Conservation (phyloP, 1,140 invertebrate species). For the Conus ventricosus region DNA sequence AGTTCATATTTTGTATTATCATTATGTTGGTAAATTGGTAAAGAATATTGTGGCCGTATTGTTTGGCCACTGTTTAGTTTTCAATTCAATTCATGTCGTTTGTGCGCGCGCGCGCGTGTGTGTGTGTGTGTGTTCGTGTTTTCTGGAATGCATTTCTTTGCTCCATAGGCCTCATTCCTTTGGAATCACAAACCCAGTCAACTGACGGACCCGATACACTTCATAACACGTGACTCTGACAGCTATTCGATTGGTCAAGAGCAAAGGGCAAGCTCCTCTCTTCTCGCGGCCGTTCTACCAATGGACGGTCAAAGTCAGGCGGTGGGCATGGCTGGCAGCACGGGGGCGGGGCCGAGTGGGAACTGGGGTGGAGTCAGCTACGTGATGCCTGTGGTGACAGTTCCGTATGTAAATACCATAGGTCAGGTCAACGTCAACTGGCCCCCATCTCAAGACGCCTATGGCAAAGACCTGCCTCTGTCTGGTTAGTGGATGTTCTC, state of each 20-base stretch:
- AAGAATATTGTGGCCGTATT: too few relatives aligned
- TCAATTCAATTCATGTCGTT: background rate
- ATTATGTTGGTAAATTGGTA: too few relatives aligned
- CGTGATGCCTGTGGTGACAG: constrained; percentile 43
- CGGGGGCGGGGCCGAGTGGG: background rate
- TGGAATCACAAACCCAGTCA: background rate
- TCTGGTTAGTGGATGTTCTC: constrained; percentile 43
- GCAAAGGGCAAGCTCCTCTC: background rate
- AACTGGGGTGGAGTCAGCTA: constrained; percentile 18
- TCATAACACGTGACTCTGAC: background rate
- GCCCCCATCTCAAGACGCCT: constrained; percentile 59
- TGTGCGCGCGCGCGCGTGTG: background rate
- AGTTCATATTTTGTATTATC: too few relatives aligned
- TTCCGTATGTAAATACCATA: constrained; percentile 61
- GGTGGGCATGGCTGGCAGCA: background rate
- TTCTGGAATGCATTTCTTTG: background rate
- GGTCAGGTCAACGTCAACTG: constrained; percentile 61
- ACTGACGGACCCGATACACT: background rate
- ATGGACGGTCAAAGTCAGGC: background rate
- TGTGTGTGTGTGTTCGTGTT: too few relatives aligned
- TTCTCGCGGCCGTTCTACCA: background rate
- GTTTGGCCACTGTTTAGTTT: background rate
- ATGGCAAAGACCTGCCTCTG: constrained; percentile 62
- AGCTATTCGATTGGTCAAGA: background rate
- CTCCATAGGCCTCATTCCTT: background rate